Evolutionary conservation across 1,140 invertebrate genomes (phyloP), one percentile per base, ranked within the genome.

Genomic region (Asbolus verrucosus): DNA sequence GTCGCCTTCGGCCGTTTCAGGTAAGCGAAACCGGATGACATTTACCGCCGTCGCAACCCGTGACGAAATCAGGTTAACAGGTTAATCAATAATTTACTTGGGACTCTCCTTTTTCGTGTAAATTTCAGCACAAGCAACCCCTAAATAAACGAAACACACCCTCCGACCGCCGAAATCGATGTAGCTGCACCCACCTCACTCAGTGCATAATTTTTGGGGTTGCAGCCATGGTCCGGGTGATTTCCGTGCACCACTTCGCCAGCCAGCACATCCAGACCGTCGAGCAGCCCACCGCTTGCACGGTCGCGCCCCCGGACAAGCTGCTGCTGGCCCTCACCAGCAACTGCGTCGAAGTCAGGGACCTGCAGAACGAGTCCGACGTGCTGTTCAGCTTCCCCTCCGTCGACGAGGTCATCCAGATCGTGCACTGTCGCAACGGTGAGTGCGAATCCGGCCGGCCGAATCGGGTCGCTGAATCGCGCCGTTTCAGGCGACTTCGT

Each of bases 231-330:
- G 89, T 91, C 13, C 85, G 88, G 5, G 88, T 91, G 0, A 86
- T 91, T 54, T 87, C 88, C 14, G 88, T 89, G 59, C 89, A 91
- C 74, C 89, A 91, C 80, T 91, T 91, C 77, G 77, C 83, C 8
- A 85, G 85, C 11, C 89, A 91, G 78, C 85, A 87, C 74, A 85
- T 90, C 6, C 84, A 86, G 62, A 85, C 86, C 14, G 86, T 89
- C 41, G 88, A 90, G 68, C 88, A 90, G 69, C 85, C 88, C 0
- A 86, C 87, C 0, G 87, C 88, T 6, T 84, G 85, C 6, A 85
- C 87, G 21, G 82, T 86, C 5, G 88, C 87, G 13, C 82, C 84
- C 1, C 82, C 81, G 41, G 83, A 88, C 70, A 82, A 83, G 70
- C 74, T 87, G 0, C 74, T 90, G 1, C 71, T 90, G 8, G 87